Percentiles rank a stretch among this genome's conserved stretches.
These are phyloP conservation scores for Drosophila pegasa DNA, from an alignment of 2,888 invertebrate species.

Conservation along the genomic window DNA sequence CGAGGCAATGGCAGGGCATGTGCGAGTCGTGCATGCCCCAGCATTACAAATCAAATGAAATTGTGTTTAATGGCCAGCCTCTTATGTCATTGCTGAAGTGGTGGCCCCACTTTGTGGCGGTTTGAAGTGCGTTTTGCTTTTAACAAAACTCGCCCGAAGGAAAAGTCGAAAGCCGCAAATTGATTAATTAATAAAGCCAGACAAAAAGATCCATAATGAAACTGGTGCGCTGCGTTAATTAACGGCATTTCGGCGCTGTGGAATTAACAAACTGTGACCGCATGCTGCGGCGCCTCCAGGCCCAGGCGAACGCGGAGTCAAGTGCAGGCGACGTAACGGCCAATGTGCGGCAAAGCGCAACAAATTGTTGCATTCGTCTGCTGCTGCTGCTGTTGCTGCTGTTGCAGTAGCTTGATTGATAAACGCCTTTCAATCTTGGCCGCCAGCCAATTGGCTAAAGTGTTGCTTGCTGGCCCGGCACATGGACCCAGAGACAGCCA, in stretches of 20 bases:
- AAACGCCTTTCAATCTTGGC: constrained; percentile 62
- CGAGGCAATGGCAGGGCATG: constrained; percentile 16
- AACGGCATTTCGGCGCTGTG: constrained; percentile 59
- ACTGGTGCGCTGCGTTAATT: constrained; percentile 66
- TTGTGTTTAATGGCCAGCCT: neutral
- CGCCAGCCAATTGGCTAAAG: constrained; percentile 15
- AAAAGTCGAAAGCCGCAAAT: constrained; percentile 26
- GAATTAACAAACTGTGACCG: constrained; percentile 78
- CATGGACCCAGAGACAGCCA: constrained; percentile 16
- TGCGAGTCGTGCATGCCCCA: constrained; percentile 8
- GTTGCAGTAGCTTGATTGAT: constrained; percentile 63
- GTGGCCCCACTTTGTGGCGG: constrained; percentile 11
- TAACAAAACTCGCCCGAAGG: constrained; percentile 29
- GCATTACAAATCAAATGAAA: neutral
- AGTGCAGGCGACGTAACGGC: constrained; percentile 69
- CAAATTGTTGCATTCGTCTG: constrained; percentile 72
- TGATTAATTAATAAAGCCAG: constrained; percentile 57
- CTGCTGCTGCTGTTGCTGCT: constrained; percentile 29
- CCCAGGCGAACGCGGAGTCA: constrained; percentile 55
- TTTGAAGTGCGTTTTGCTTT: constrained; percentile 60
- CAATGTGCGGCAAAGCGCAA: constrained; percentile 73
- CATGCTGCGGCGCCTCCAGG: constrained; percentile 55
- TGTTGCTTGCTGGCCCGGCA: constrained; percentile 29
- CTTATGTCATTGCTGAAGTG: constrained; percentile 38
- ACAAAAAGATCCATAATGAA: constrained; percentile 49